These are phyloP conservation scores for Anadara kagoshimensis DNA, from an alignment of 1,140 invertebrate genomes.

Conservation along the genomic window DNA sequence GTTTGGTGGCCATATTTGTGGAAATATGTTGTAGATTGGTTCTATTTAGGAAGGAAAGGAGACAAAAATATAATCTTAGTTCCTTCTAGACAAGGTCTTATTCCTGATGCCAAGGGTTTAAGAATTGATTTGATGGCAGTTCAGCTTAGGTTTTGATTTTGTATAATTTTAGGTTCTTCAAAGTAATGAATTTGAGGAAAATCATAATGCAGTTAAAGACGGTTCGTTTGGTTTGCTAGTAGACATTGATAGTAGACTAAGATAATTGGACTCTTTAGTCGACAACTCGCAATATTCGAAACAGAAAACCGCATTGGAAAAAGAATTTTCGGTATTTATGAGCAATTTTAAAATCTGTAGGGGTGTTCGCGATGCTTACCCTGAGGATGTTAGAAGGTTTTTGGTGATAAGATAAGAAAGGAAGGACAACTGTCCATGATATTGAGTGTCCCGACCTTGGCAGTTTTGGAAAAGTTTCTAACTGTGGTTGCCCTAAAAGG, in stretches of 20 bases:
- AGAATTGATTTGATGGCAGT: slow-evolving; percentile 7
- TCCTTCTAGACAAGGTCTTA: slow-evolving; percentile 25
- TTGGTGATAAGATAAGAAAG: slow-evolving; percentile 3
- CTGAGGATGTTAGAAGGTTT: slow-evolving; percentile 8
- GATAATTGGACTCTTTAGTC: no score
- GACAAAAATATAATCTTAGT: slow-evolving; percentile 18
- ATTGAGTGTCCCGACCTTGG: slow-evolving; percentile 9
- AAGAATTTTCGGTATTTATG: neutral
- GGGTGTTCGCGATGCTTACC: neutral
- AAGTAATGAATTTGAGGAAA: no score
- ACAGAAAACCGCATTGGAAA: neutral
- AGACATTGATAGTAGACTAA: no score
- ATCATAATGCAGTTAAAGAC: no score
- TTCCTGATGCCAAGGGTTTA: slow-evolving; percentile 11
- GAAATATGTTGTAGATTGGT: neutral
- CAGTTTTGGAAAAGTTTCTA: neutral
- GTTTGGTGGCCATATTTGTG: slow-evolving; percentile 33
- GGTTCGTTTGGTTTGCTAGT: no score
- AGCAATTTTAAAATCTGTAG: neutral
- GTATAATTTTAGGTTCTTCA: no score
- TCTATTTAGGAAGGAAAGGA: slow-evolving; percentile 21
- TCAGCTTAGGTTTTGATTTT: slow-evolving; percentile 11
- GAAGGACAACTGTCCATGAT: slow-evolving; percentile 20
- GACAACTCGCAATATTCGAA: no score
- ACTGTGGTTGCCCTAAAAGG: slow-evolving; percentile 2